Percentiles rank a stretch among this genome's conserved stretches.
phyloP scores from a whole-genome alignment of 2,888 invertebrate species.

The Sesia bembeciformis region DNA sequence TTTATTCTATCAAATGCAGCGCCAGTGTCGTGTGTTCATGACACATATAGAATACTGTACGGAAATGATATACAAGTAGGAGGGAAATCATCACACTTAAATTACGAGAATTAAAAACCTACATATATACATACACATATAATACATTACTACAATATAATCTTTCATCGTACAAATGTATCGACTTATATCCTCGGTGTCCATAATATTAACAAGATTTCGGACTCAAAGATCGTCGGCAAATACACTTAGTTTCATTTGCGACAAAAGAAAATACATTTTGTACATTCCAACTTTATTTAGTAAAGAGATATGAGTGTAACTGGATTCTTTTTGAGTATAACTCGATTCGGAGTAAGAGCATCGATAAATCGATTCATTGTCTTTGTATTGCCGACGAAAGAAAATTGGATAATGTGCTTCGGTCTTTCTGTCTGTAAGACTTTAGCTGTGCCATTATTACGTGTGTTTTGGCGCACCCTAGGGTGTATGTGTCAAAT shows the following conservation, averaged over 20 bases:
- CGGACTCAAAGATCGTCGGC: constrained; percentile 1
- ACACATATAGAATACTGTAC: too few relatives aligned
- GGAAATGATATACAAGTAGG: too few relatives aligned
- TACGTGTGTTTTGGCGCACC: too few relatives aligned
- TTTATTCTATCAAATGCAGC: too few relatives aligned
- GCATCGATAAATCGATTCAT: constrained; percentile 44
- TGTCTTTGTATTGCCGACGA: constrained; percentile 33
- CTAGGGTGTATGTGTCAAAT: too few relatives aligned
- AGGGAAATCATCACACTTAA: too few relatives aligned
- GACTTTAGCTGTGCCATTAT: not conserved
- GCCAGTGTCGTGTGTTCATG: too few relatives aligned
- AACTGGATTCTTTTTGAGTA: too few relatives aligned
- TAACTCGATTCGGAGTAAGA: constrained; percentile 16
- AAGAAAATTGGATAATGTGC: constrained; percentile 44
- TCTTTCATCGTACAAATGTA: too few relatives aligned
- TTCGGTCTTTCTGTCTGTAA: constrained; percentile 12
- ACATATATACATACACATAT: too few relatives aligned
- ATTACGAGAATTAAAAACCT: too few relatives aligned
- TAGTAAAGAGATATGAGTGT: not conserved
- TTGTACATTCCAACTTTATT: not conserved
- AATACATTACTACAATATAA: too few relatives aligned
- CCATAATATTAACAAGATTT: constrained; percentile 5
- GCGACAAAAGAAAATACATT: constrained; percentile 3
- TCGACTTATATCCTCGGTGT: not conserved
- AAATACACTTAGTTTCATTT: constrained; percentile 5